Base-by-base conservation (phyloP, 2,797 vertebrate genomes). In the Anniella stebbinsi region DNA sequence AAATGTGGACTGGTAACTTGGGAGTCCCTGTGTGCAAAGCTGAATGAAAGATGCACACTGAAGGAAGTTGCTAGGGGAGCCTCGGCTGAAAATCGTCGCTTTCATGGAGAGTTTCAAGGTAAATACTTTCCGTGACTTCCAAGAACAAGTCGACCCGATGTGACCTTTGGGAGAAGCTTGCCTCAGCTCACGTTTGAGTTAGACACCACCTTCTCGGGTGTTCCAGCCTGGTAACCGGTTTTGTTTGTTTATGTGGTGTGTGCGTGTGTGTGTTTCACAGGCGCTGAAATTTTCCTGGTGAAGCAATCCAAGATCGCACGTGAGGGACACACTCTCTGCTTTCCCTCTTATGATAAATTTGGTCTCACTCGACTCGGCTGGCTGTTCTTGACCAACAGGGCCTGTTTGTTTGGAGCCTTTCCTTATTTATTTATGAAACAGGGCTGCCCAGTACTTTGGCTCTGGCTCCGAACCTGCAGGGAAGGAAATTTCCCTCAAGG, bases 371-470 rank as follows among this genome's bases (percentile, higher is more conserved):
- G 11, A 25, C 48, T 15, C 8, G 17, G 70, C 45, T 70, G 12
- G 1, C 48, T 67, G 41, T 36, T 70, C 75, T 17, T 87, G 86
- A 90, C 80, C 83, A 60, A 76, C 70, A n/a, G 13, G 60, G 78
- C 84, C 78, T 48, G 30, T 89, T 81, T 70, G 36, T 69, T 89
- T 63, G 48, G 87, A 77, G 63, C 51, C 2, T 3, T 67, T n/a
- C 60, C 60, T 10, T 82, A 90, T 90, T 90, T 90, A 90, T 89
- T 89, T 88, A 88, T 82, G 76, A 81, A 85, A 76, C 69, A 69
- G 70, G 69, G 78, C 70, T 86, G 78, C 48, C 70, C 70, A 87
- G 93, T 86, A 41, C 82, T 86, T 88, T 41, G 36, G 69, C 25
- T 81, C 78, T 91, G 78, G 87, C 38, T 75, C 33, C 72, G 2